Base-by-base conservation (phyloP, 2,113 vertebrate species). In the Dendropsophus ebraccatus region DNA sequence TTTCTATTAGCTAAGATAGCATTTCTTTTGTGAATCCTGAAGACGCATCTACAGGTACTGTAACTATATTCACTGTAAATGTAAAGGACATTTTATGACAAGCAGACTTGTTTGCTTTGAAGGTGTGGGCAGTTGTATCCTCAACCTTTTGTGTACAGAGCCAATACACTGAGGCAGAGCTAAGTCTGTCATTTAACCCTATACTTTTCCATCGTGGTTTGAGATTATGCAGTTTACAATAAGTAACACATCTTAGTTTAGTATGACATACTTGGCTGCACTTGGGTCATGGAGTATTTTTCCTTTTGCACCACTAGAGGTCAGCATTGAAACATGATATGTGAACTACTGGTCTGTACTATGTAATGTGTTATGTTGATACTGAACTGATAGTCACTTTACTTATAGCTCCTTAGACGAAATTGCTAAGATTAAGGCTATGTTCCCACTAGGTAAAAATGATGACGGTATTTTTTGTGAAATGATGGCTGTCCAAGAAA, bases 261-360 rank as follows among this genome's bases (percentile, higher is more conserved):
- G 3, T 58, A 58, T 10, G 56, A n/a, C 10, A 25, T n/a, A 54
- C 19, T 3, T 17, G 5, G 16, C 50, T 54, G 3, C 7, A 58
- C 19, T 23, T 73, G 2, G 35, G 23, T n/a, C 70, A 75, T 25
- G 35, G 25, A 30, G 9, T 69, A 28, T 23, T 19, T 81, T 17
- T 69, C n/a, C 1, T 45, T 28, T 72, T 45, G 6, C 6, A 56
- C 84, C 84, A 86, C 84, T 86, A 70, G 84, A 80, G 76, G 62
- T 17, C 62, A 70, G 9, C 23, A 72, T 86, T 79, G 49, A 49
- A 58, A 41, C 72, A 84, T 75, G 70, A 5, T 35, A 30, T 30
- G 28, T 30, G 14, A 30, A 65, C 13, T 16, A 16, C 30, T 32
- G 62, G 25, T 65, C 28, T 52, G 41, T 50, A 50, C 49, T 50